Percentiles rank a stretch among this genome's conserved stretches.
phyloP scores from a whole-genome alignment of 2,113 vertebrate genomes.

The Ptyas mucosa region DNA sequence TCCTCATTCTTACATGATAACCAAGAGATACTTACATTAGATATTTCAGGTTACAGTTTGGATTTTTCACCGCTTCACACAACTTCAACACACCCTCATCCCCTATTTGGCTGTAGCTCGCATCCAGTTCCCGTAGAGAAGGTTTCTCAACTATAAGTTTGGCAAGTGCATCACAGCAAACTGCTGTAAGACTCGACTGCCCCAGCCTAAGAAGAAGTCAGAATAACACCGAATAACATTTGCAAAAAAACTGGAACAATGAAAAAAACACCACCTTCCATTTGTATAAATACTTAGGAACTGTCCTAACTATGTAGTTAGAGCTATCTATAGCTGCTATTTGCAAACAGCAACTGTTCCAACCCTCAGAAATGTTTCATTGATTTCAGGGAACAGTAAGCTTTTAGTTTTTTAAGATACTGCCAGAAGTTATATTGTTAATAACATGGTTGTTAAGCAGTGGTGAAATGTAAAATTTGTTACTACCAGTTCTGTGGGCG shows the following conservation, averaged over 20 bases:
- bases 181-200: constrained; percentile 59
- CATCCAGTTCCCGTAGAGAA: constrained; percentile 62
- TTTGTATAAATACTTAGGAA: neutral
- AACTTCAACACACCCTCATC: constrained; percentile 66
- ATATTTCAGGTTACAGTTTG: constrained; percentile 56
- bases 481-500: too few relatives aligned
- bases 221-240: neutral
- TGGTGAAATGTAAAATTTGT: too few relatives aligned
- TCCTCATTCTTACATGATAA: too few relatives aligned
- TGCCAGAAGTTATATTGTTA: neutral
- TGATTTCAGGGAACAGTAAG: neutral
- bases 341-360: neutral
- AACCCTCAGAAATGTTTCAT: neutral
- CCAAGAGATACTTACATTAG: constrained; percentile 60
- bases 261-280: neutral
- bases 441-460: neutral
- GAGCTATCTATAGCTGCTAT: neutral
- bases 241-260: neutral
- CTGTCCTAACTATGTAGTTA: neutral
- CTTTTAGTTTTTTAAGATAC: neutral
- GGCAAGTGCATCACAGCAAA: constrained; percentile 63
- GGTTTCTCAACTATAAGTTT: constrained; percentile 47
- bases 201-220: constrained; percentile 58
- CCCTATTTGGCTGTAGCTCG: constrained; percentile 62
- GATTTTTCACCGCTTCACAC: constrained; percentile 64